These are phyloP conservation scores for Danio rerio DNA, from an alignment of 2,113 vertebrate species.

Conservation along the genomic window GRCz12tu NC_133179.1:17125001-17125500, in stretches of 20 bases:
- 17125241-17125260: conserved; percentile 15
- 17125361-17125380: neutral
- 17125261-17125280: conserved; percentile 6
- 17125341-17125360: conserved; percentile 7
- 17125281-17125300: conserved; percentile 19
- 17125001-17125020: conserved; percentile 29
- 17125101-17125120: conserved; percentile 79
- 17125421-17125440: neutral
- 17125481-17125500: neutral
- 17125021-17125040: conserved; percentile 63
- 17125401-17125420: conserved; percentile 13
- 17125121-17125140: conserved; percentile 69
- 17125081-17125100: conserved; percentile 59
- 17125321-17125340: neutral
- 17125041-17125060: conserved; percentile 64
- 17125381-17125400: conserved; percentile 30
- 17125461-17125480: neutral
- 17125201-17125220: conserved; percentile 6
- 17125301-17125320: neutral
- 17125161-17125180: conserved; percentile 75
- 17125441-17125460: conserved; percentile 31
- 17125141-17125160: conserved; percentile 56
- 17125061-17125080: conserved; percentile 74
- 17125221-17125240: conserved; percentile 15
- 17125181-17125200: conserved; percentile 69